Percentiles rank a stretch among this genome's conserved stretches.
Conservation (phyloP, 2,888 invertebrate species). For the Drosophila mulleri region DNA sequence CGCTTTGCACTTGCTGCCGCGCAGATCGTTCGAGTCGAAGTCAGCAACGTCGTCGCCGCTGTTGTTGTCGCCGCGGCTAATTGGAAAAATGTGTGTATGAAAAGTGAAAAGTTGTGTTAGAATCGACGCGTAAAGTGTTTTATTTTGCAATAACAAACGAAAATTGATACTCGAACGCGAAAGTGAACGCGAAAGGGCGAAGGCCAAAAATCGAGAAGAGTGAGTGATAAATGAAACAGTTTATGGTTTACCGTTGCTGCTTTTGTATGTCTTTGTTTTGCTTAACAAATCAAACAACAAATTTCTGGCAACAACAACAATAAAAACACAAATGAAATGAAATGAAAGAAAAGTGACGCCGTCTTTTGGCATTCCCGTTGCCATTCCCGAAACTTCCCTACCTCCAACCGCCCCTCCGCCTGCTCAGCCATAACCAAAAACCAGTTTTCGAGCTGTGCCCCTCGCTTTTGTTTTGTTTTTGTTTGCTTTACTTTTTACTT, state of each 20-base stretch:
- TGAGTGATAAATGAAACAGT: neutral
- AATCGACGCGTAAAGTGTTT: slow-evolving; percentile 23
- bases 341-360: slow-evolving; percentile 41
- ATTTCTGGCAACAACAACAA: slow-evolving; percentile 31
- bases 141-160: slow-evolving; percentile 18
- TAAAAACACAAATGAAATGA: slow-evolving; percentile 1
- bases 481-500: slow-evolving; percentile 25
- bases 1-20: slow-evolving; percentile 64
- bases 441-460: slow-evolving; percentile 64
- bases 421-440: slow-evolving; percentile 52
- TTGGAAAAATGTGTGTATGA: slow-evolving; percentile 59
- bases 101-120: slow-evolving; percentile 69
- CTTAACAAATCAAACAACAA: slow-evolving; percentile 58
- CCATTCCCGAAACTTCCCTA: slow-evolving; percentile 28
- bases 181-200: neutral
- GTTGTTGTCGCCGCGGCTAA: slow-evolving; percentile 33
- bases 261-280: slow-evolving; percentile 43
- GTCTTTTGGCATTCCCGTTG: slow-evolving; percentile 16
- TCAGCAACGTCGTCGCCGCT: slow-evolving; percentile 3
- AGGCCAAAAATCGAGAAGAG: neutral
- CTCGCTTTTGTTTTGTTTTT: slow-evolving; percentile 60
- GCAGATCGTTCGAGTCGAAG: slow-evolving; percentile 57
- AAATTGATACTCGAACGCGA: slow-evolving; percentile 11
- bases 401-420: neutral
- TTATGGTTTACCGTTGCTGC: slow-evolving; percentile 16